These are phyloP conservation scores for Campoletis raptor DNA, from an alignment of 2,888 invertebrate species.

Conservation along the genomic window DNA sequence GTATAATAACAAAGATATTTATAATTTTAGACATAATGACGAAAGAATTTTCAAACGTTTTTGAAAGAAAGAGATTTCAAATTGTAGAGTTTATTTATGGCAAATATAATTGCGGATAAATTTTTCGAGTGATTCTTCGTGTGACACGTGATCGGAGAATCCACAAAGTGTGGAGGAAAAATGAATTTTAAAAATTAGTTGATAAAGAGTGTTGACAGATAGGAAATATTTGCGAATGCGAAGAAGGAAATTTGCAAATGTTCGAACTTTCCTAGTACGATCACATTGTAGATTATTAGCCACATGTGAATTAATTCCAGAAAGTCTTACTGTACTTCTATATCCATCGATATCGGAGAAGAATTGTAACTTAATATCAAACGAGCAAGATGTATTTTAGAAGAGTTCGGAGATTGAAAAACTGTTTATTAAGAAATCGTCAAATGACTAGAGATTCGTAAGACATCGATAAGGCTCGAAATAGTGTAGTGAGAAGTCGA, in stretches of 20 bases:
- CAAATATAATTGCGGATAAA: not conserved
- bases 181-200: not conserved
- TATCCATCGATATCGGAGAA: not conserved
- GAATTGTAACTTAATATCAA: conserved; percentile 11
- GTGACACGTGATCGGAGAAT: not conserved
- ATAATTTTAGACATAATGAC: no score
- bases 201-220: conserved; percentile 6
- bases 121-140: not conserved
- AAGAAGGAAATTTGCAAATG: not conserved
- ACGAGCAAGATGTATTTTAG: conserved; percentile 11
- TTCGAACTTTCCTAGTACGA: conserved; percentile 10
- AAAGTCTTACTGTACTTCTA: not conserved
- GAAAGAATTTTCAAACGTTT: not conserved
- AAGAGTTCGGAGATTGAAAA: not conserved
- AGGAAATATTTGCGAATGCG: not conserved
- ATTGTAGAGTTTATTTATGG: not conserved
- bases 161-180: not conserved
- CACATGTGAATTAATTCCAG: not conserved
- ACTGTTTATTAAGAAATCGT: conserved; percentile 3
- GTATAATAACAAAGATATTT: no score
- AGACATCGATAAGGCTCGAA: conserved; percentile 19
- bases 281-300: not conserved
- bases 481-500: conserved; percentile 8
- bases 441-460: conserved; percentile 28
- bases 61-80: not conserved